Evolutionary conservation across 2,888 invertebrate genomes (phyloP).

Genomic region (Aphodius granarius): DNA sequence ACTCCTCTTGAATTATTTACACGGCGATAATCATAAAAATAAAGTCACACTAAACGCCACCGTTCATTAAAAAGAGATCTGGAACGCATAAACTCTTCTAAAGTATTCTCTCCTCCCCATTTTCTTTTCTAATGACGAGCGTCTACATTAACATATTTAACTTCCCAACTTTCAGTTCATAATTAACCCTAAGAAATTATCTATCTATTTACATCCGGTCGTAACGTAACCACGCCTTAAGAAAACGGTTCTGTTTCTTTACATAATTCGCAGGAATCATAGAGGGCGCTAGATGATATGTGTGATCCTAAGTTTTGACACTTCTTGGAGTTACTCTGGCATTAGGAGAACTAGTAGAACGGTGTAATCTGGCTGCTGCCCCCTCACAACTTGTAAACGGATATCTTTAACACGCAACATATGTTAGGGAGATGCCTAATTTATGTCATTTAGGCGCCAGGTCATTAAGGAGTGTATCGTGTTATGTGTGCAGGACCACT

Average conservation of each 20-base stretch:
- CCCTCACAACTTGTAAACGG: slow-evolving; percentile 19
- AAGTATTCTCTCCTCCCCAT: background rate
- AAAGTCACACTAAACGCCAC: slow-evolving; percentile 36
- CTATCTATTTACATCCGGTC: slow-evolving; percentile 12
- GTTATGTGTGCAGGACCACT: background rate
- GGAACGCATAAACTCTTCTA: slow-evolving; percentile 43
- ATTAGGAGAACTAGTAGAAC: background rate
- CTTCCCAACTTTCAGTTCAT: slow-evolving; percentile 31
- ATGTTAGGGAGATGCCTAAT: slow-evolving; percentile 25
- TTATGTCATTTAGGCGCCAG: slow-evolving; percentile 29
- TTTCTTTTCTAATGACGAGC: background rate
- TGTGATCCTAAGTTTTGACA: slow-evolving; percentile 13
- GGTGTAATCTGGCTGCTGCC: background rate
- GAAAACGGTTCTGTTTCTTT: background rate
- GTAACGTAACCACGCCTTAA: slow-evolving; percentile 3
- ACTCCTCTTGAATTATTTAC: slow-evolving; percentile 37
- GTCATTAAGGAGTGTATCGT: slow-evolving; percentile 11
- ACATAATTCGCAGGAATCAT: background rate
- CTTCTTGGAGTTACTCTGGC: slow-evolving; percentile 5
- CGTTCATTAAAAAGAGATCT: slow-evolving; percentile 49
- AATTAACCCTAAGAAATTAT: slow-evolving; percentile 30
- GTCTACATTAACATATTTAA: slow-evolving; percentile 33
- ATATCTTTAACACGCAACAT: slow-evolving; percentile 25
- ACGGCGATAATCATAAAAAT: slow-evolving; percentile 40
- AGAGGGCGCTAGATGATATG: background rate